A percentile compares a stretch with the other conserved stretches of the same genome.
These are phyloP conservation scores for Larimichthys polyactis DNA, from an alignment of 2,113 vertebrate species.

Conservation along the genomic window DNA sequence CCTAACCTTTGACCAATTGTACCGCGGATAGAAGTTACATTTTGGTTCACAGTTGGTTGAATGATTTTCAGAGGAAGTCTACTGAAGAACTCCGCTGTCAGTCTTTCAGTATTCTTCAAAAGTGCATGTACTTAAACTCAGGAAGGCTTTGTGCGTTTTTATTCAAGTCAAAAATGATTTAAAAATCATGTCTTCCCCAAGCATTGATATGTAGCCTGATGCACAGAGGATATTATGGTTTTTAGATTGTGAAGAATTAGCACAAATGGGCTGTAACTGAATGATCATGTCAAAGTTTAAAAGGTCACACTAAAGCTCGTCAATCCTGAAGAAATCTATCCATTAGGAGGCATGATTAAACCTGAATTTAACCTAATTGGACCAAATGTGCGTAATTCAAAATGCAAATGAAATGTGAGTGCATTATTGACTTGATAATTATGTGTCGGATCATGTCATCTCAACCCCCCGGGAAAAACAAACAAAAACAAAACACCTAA, in stretches of 20 bases:
- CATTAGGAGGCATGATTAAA: not conserved
- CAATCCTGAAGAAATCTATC: not conserved
- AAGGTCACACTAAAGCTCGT: not conserved
- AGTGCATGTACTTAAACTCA: not conserved
- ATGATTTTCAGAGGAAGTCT: not conserved
- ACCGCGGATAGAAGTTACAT: slow-evolving; percentile 7
- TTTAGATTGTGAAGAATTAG: not conserved
- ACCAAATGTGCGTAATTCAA: not conserved
- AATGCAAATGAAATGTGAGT: not conserved
- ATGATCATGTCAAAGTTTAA: not conserved
- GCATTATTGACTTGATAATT: not conserved
- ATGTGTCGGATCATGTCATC: not conserved
- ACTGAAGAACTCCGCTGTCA: not conserved
- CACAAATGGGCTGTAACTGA: not conserved
- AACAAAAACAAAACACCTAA: not conserved
- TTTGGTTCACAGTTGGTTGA: slow-evolving; percentile 23
- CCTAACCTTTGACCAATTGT: slow-evolving; percentile 40
- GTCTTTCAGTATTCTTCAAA: not conserved
- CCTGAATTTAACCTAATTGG: not conserved
- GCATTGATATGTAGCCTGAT: too few relatives aligned
- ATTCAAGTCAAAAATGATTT: too few relatives aligned
- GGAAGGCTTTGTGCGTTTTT: not conserved
- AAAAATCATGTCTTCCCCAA: not conserved
- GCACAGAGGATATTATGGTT: not conserved
- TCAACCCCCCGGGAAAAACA: not conserved